A percentile compares a stretch with the other conserved stretches of the same genome.
Evolutionary conservation across 2,888 invertebrate genomes (phyloP).

Genomic region (Lasioglossum figueresi): DNA sequence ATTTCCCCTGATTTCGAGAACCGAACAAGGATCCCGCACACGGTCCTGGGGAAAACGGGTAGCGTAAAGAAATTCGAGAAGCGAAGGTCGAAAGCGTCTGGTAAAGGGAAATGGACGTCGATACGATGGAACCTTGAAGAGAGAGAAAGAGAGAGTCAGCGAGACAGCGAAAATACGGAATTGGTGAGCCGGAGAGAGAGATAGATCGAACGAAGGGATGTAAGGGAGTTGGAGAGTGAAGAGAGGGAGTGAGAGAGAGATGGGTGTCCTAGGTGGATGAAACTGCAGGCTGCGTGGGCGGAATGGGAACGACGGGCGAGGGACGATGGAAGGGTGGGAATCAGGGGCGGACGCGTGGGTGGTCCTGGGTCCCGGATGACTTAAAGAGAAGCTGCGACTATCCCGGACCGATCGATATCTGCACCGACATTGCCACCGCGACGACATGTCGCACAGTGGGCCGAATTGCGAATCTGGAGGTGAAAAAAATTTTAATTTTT

Average conservation of each 20-base stretch:
- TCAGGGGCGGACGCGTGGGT: slow-evolving; percentile 71
- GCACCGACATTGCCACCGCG: slow-evolving; percentile 63
- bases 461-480: not conserved
- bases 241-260: not conserved
- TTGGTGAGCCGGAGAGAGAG: not conserved
- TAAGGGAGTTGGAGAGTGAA: not conserved
- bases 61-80: not conserved
- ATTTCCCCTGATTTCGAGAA: not conserved
- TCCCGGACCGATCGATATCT: slow-evolving; percentile 79
- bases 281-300: slow-evolving; percentile 59
- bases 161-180: slow-evolving; percentile 34
- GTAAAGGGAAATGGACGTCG: slow-evolving; percentile 27
- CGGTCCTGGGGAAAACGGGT: not conserved
- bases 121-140: slow-evolving; percentile 52
- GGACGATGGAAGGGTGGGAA: not conserved
- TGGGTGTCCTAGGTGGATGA: slow-evolving; percentile 39
- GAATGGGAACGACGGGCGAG: slow-evolving; percentile 30
- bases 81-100: slow-evolving; percentile 20
- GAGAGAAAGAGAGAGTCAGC: not conserved
- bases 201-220: slow-evolving; percentile 8
- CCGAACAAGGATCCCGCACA: not conserved
- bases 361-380: slow-evolving; percentile 79
- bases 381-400: slow-evolving; percentile 83
- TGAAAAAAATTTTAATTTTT: not conserved
- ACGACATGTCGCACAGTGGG: slow-evolving; percentile 42